Percentiles rank a stretch among this genome's conserved stretches.
Evolutionary conservation across 2,113 vertebrate species (phyloP).

Genomic region (Phylloscopus whistleri): DNA sequence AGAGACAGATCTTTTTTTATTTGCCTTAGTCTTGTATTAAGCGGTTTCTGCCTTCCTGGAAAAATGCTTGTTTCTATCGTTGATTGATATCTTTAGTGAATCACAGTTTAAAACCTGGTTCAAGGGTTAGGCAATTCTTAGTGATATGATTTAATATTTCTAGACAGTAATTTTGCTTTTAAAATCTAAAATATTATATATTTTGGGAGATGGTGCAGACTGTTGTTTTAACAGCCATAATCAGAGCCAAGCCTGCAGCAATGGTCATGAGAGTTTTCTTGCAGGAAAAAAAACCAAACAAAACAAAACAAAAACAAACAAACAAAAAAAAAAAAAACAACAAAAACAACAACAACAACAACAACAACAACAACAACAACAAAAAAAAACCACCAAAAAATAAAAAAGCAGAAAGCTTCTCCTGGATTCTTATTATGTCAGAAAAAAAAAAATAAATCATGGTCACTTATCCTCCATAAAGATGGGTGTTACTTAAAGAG

Average conservation of each 20-base stretch:
- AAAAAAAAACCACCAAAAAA: fast-evolving
- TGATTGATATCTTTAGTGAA: slow-evolving; percentile 40
- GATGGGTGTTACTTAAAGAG: background rate
- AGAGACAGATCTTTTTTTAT: slow-evolving; percentile 1
- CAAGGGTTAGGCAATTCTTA: slow-evolving; percentile 44
- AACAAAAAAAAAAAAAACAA: too few species aligned
- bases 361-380: too few species aligned
- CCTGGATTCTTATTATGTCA: background rate
- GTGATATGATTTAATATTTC: slow-evolving; percentile 29
- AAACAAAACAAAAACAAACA: too few species aligned
- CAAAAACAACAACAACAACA: too few species aligned
- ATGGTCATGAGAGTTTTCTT: background rate
- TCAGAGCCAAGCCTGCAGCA: background rate
- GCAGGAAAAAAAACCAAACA: too few species aligned
- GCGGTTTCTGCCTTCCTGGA: slow-evolving; percentile 41
- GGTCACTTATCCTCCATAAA: background rate
- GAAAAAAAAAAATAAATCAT: background rate
- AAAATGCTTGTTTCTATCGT: slow-evolving; percentile 23
- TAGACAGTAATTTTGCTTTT: background rate
- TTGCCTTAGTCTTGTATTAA: slow-evolving; percentile 9
- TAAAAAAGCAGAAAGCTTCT: background rate
- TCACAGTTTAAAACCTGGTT: slow-evolving; percentile 12
- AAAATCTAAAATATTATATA: background rate
- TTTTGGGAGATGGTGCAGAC: background rate
- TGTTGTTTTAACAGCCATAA: background rate